Base-by-base conservation (phyloP, 2,888 invertebrate genomes). In the Papilio gigon region DNA sequence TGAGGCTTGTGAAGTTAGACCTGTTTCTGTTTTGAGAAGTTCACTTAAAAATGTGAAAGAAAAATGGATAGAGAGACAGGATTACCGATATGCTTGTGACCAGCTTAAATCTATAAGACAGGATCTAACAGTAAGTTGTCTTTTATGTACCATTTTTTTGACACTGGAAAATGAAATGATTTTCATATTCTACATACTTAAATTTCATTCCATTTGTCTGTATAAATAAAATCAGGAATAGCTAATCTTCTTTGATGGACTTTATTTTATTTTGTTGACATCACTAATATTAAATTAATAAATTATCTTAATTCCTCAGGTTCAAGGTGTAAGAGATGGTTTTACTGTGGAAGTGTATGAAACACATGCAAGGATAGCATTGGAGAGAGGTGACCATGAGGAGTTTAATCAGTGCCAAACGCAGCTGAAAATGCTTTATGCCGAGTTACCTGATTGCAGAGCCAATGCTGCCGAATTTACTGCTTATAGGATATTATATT, bases 341-440 rank as follows among this genome's bases (percentile, higher is more conserved):
- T 98, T 99, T 84, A 98, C 99, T 66, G 96, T 99, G n/a, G 94
- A 97, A 83, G 99, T 99, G 12, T 99, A 99, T 91, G 99, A 99
- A 93, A 98, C 98, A 4, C 99, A 99, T 92, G 99, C 99, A 4
- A 94, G 99, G 67, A 98, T 99, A 80, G 99, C 99, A 62, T 93
- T 99, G 85, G 99, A 99, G 87, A 98, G 97, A 90, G 98, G 98
- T 65, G 99, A 99, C 84, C 98, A 98, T 85, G 99, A 98, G 84
- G 99, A 99, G 86, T 99, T 99, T 85, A 99, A 99, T 93, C 99
- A 99, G 88, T 99, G 99, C 85, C 99, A 99, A 91, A 98, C 98
- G 14, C 99, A 99, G 90, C 93, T 99, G 65, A 97, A 97, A 93
- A 96, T 97, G 94, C 93, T 99, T 37, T 99, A 99, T 86, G 90